Base-by-base conservation (phyloP, 2,113 vertebrate genomes). In the Aptenodytes forsteri region DNA sequence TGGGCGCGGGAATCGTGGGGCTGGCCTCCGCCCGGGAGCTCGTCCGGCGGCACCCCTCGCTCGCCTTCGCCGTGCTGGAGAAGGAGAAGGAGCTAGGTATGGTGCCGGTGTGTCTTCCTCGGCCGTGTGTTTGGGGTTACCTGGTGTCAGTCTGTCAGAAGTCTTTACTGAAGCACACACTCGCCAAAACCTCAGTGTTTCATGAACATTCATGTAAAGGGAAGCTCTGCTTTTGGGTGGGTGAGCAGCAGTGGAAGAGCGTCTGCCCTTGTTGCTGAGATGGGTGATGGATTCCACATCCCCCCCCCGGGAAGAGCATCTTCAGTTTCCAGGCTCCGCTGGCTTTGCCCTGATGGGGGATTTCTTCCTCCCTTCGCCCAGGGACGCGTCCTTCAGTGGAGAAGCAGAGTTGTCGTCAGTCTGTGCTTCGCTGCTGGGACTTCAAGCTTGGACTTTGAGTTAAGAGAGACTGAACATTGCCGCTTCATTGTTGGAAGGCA, bases 1-100 rank as follows among this genome's bases (percentile, higher is more conserved):
- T 99, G 16, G 99, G 99, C 1, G 99, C 97, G 1, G 99, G 99
- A 11, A 99, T 99, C 89, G 99, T 99, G 98, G 99, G 99, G 6
- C 95, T 99, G 96, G 99, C 99, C 8, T 97, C 99, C 1, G 99
- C 98, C 64, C 97, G 99, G 95, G 99, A 99, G 90, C 99, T 99
- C 18, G 91, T 98, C 79, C 98, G 98, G 59, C 96, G 98, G 61
- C 98, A 99, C 91, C 99, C 99, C 3, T 70, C 97, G 8, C 99
- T 99, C 82, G 97, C 92, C 46, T 99, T 99, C 32, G 92, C 98
- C 25, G 97, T 99, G 81, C 96, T 99, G 98, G 99, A 99, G 98
- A 99, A 99, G 94, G 99, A 99, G 93, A 97, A 97, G 40, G 98
- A 99, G 92, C 98, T 99, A 13, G 98, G 99, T 99, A 98, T 3